These are phyloP conservation scores for Nemotelus pantherinus DNA, from an alignment of 2,888 invertebrate species.

Conservation along the genomic window DNA sequence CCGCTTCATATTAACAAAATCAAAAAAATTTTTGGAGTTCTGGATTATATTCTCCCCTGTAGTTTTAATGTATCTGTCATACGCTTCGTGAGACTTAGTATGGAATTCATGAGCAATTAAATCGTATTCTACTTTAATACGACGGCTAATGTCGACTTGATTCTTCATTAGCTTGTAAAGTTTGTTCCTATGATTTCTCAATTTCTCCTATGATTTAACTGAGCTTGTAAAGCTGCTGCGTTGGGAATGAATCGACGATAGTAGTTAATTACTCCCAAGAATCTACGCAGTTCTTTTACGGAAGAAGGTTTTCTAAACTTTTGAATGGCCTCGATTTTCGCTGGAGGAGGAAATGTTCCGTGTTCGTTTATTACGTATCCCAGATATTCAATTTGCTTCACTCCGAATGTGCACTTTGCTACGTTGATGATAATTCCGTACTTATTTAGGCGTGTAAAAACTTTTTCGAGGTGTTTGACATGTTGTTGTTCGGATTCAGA, in stretches of 20 bases:
- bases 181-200: too few relatives aligned
- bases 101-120: too few relatives aligned
- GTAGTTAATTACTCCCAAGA: not conserved
- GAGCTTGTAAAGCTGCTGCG: not conserved
- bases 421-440: not conserved
- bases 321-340: not conserved
- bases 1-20: too few relatives aligned
- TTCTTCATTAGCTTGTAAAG: too few relatives aligned
- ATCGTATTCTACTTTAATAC: too few relatives aligned
- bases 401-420: not conserved
- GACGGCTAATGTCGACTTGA: too few relatives aligned
- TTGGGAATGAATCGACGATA: not conserved
- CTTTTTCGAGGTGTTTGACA: constrained; percentile 46
- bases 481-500: constrained; percentile 46
- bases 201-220: too few relatives aligned
- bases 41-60: too few relatives aligned
- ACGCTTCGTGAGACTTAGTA: too few relatives aligned
- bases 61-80: too few relatives aligned
- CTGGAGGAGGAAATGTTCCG: not conserved
- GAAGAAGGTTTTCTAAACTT: not conserved
- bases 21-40: too few relatives aligned
- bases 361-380: not conserved
- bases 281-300: not conserved
- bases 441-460: not conserved
- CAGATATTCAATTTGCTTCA: not conserved